A percentile compares a stretch with the other conserved stretches of the same genome.
Evolutionary conservation across 2,888 invertebrate species (phyloP).

Genomic region (Deilephila elpenor): DNA sequence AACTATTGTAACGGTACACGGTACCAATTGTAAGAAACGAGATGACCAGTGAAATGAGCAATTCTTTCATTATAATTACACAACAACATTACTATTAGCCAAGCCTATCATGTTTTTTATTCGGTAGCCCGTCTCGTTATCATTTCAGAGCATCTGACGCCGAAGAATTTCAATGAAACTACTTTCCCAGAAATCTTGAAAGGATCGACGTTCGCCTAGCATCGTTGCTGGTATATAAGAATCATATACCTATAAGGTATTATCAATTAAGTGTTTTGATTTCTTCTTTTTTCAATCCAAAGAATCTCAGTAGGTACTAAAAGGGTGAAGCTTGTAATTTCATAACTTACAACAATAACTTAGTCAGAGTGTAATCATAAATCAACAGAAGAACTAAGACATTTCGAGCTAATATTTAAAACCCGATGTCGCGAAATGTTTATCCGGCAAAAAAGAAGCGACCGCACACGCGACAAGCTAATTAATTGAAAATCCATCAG

Average conservation of each 20-base stretch:
- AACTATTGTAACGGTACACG: conserved; percentile 19
- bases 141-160: neutral
- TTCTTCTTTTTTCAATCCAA: no score
- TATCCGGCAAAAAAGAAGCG: neutral
- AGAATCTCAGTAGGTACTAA: no score
- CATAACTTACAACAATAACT: no score
- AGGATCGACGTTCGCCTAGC: no score
- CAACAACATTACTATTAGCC: neutral
- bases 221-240: no score
- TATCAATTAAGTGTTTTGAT: no score
- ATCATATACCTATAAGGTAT: no score
- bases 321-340: no score
- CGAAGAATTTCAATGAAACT: no score
- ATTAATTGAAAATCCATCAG: conserved; percentile 39
- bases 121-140: neutral
- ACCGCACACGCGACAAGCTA: conserved; percentile 18
- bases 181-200: no score
- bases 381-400: neutral
- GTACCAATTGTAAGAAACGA: neutral
- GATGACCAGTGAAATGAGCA: conserved; percentile 7
- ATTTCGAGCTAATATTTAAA: neutral
- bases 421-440: neutral
- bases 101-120: neutral
- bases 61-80: neutral
- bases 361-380: neutral